Percentiles rank a stretch among this genome's conserved stretches.
Conservation (phyloP, 2,113 vertebrate genomes). For the Myanophis thanlyinensis region DNA sequence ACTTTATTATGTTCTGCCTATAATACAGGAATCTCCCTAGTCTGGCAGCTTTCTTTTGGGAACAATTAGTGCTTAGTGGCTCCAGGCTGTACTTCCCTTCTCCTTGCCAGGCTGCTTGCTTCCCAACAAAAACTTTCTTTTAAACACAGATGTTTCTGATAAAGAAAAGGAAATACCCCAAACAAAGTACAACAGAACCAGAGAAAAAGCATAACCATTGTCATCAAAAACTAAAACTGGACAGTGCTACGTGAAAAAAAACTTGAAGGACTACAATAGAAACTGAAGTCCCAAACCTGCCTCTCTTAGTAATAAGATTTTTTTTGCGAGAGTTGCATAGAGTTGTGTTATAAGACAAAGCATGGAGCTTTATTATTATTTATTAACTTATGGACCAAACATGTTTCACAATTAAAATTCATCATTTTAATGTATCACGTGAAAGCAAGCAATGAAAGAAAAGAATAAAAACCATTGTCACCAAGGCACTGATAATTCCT, state of each 20-base stretch:
- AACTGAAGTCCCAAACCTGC: background rate
- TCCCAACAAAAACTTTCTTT: no score
- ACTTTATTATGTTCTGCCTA: no score
- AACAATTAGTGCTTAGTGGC: no score
- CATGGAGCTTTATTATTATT: background rate
- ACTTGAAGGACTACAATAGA: background rate
- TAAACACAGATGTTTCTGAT: no score
- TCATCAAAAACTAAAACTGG: background rate
- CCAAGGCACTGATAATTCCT: background rate
- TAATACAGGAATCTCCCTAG: no score
- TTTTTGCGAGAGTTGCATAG: background rate
- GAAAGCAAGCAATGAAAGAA: background rate
- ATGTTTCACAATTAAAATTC: background rate
- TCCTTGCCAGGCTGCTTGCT: no score
- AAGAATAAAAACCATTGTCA: background rate
- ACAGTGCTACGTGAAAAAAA: background rate
- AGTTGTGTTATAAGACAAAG: background rate
- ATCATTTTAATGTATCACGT: no score
- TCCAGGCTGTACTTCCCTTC: no score
- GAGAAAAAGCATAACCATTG: no score
- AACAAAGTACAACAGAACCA: no score
- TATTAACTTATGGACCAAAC: background rate
- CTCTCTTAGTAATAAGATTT: background rate
- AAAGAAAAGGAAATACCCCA: no score
- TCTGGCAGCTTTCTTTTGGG: no score